Evolutionary conservation across 2,797 vertebrate species (phyloP).

Genomic region (Lepilemur septentrionalis): DNA sequence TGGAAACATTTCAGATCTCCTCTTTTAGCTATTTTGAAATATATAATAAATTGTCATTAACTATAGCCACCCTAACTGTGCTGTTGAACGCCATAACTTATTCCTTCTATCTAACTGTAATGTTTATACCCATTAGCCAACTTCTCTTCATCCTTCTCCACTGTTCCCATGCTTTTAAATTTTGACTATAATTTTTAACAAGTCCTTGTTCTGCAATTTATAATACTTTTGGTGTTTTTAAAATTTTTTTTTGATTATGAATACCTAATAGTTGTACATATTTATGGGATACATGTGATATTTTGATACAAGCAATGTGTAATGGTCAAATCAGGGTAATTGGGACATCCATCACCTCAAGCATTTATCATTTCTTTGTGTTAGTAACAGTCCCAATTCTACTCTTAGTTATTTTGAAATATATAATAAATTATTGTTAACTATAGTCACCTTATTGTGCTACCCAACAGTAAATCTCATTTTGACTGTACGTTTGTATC

Average conservation of each 20-base stretch:
- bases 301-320: not conserved
- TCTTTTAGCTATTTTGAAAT: not conserved
- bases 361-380: not conserved
- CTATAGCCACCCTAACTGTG: not conserved
- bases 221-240: not conserved
- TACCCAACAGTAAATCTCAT: not conserved
- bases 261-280: not conserved
- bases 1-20: not conserved
- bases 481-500: not conserved
- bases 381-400: not conserved
- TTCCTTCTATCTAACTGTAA: not conserved
- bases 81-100: not conserved
- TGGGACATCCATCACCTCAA: not conserved
- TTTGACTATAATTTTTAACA: not conserved
- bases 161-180: not conserved
- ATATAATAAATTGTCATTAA: not conserved
- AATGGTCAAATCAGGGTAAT: not conserved
- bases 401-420: not conserved
- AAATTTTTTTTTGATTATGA: not conserved
- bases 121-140: not conserved
- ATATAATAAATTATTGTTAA: not conserved
- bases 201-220: not conserved
- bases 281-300: not conserved
- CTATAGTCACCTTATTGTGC: not conserved
- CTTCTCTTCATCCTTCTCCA: not conserved